These are phyloP conservation scores for Lasioglossum marginatum DNA, from an alignment of 2,888 invertebrate genomes.

Conservation along the genomic window DNA sequence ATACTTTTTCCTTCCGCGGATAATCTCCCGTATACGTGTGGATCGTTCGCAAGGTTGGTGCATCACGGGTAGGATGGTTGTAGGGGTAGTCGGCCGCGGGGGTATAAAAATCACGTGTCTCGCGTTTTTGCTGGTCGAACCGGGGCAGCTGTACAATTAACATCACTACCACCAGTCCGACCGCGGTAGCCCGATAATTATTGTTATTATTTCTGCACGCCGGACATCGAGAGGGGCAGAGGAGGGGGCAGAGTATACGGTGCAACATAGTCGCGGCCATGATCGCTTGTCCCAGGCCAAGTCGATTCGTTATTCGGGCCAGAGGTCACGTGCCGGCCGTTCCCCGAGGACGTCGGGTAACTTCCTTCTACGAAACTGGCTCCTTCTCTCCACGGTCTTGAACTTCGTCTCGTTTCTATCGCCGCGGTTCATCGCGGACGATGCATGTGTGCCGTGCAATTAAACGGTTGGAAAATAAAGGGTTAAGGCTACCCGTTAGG, in stretches of 20 bases:
- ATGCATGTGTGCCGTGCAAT: conserved; percentile 61
- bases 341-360: conserved; percentile 27
- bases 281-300: conserved; percentile 42
- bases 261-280: conserved; percentile 62
- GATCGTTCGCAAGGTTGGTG: conserved; percentile 8
- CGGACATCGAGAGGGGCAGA: not conserved
- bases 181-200: conserved; percentile 67
- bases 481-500: conserved; percentile 55
- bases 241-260: not conserved
- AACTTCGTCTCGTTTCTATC: conserved; percentile 60
- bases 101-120: conserved; percentile 19
- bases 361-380: conserved; percentile 17
- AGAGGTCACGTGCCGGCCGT: conserved; percentile 53
- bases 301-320: conserved; percentile 68
- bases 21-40: not conserved
- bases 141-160: conserved; percentile 55
- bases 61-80: not conserved
- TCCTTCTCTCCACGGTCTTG: conserved; percentile 44
- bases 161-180: conserved; percentile 27
- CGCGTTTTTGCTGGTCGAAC: conserved; percentile 31
- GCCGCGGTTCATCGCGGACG: conserved; percentile 52
- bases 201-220: conserved; percentile 66
- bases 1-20: conserved; percentile 2
- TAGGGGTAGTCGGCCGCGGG: conserved; percentile 4
- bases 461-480: conserved; percentile 62